Base-by-base conservation (phyloP, 2,113 vertebrate species). In the Phylloscopus trochilus region DNA sequence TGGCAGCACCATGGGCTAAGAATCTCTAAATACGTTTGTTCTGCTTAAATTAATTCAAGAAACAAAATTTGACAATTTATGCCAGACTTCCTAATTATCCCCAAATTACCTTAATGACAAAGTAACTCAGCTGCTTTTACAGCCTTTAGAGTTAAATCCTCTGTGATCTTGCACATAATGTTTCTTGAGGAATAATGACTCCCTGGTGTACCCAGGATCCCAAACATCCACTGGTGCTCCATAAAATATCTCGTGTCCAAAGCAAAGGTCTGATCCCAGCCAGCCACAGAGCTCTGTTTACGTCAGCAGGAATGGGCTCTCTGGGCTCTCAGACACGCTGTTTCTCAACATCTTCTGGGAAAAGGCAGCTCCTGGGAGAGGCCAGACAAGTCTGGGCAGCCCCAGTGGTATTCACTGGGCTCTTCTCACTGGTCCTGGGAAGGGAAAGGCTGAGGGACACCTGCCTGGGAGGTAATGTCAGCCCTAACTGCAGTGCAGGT, bases 121-220 rank as follows among this genome's bases (percentile, higher is more conserved):
- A 90, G 64, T 47, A 63, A 59, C 85, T 72, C 44, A 15, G 69
- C 59, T 16, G 35, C 39, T 67, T 69, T 68, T 43, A 13, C 62
- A 22, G 31, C 94, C 56, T 70, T 58, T 27, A 47, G 92, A 75
- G 67, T 76, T 64, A 91, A 89, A 68, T n/a, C 51, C 69, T 31
- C 43, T 4, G 1, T 1, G 5, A 21, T 76, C 59, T 41, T 23
- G 59, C 0, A 3, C 26, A 3, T 19, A 1, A 8, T 20, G 24
- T 63, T 55, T 39, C 69, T 55, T 4, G 66, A 6, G 46, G 55
- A 53, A 49, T 82, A 15, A 81, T 5, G 47, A 8, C 66, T 95
- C 92, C 92, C 80, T 69, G 84, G 78, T 30, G 92, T 26, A 60
- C 3, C 56, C 69, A 39, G 5, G 2, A 44, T 37, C 33, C 64